These are phyloP conservation scores for Cosmopolites sordidus DNA, from an alignment of 2,888 invertebrate species.

Conservation along the genomic window DNA sequence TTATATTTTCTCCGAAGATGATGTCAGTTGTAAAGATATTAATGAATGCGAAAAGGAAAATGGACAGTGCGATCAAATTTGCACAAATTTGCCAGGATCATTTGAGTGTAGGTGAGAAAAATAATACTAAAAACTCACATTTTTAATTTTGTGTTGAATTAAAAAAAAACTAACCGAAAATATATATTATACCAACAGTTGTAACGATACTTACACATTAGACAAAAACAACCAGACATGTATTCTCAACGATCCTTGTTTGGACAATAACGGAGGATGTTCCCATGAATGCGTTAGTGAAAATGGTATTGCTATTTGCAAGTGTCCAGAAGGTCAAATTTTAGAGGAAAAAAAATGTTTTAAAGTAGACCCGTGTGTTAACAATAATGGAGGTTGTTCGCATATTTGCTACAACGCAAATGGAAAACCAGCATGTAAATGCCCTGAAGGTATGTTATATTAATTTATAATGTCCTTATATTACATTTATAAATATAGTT, in stretches of 20 bases:
- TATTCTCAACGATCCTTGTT: conserved; percentile 48
- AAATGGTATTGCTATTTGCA: conserved; percentile 49
- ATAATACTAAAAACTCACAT: no score
- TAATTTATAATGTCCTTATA: no score
- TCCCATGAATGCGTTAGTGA: conserved; percentile 35
- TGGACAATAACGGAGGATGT: conserved; percentile 43
- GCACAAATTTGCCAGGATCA: conserved; percentile 52
- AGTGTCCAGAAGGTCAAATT: conserved; percentile 47
- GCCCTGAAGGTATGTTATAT: conserved; percentile 48
- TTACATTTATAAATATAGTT: no score
- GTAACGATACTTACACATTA: conserved; percentile 43
- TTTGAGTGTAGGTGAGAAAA: conserved; percentile 51
- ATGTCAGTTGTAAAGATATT: conserved; percentile 46
- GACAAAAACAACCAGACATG: conserved; percentile 42
- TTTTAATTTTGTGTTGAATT: no score
- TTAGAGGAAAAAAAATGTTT: conserved; percentile 38
- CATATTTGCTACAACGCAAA: conserved; percentile 47
- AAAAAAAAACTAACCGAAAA: no score
- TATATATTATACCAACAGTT: conserved; percentile 3
- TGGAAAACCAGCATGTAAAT: conserved; percentile 47
- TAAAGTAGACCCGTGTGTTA: conserved; percentile 40
- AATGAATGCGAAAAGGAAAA: conserved; percentile 40
- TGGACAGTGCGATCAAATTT: conserved; percentile 54
- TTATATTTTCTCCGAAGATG: conserved; percentile 49
- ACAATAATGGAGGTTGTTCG: conserved; percentile 44